Evolutionary conservation across 2,797 vertebrate species (phyloP).

Genomic region (Falco naumanni): DNA sequence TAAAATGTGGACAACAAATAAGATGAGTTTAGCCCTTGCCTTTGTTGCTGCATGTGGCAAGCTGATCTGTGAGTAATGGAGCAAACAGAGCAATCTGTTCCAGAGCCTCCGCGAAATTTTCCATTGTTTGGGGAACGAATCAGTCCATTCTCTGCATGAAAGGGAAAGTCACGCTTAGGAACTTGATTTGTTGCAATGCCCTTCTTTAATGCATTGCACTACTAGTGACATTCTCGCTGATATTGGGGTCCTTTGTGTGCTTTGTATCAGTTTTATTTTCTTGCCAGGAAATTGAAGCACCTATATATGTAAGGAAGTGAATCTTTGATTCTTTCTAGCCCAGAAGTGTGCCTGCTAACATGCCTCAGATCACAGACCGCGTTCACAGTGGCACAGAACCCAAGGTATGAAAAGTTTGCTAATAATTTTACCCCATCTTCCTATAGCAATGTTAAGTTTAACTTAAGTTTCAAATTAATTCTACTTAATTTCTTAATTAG

Average conservation of each 20-base stretch:
- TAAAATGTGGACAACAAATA: constrained; percentile 58
- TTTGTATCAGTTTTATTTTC: constrained; percentile 56
- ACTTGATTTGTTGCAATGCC: constrained; percentile 53
- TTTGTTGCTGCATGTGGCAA: constrained; percentile 46
- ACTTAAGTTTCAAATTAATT: background rate
- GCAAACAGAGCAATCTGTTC: constrained; percentile 64
- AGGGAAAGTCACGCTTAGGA: constrained; percentile 60
- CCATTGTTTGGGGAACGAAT: constrained; percentile 67
- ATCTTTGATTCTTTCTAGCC: background rate
- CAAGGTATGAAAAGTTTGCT: background rate
- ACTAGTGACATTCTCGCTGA: background rate
- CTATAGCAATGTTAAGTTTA: background rate
- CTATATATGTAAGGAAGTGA: background rate
- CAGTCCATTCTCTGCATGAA: constrained; percentile 64
- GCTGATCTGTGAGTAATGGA: constrained; percentile 65
- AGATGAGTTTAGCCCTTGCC: constrained; percentile 60
- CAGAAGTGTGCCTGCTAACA: background rate
- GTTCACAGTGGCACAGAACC: background rate
- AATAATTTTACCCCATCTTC: background rate
- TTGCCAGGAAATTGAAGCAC: constrained; percentile 28
- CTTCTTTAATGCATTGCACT: constrained; percentile 27
- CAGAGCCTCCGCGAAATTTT: constrained; percentile 52
- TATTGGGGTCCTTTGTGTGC: constrained; percentile 36
- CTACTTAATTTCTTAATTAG: background rate
- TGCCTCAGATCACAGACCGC: background rate